These are phyloP conservation scores for Agriopis marginaria DNA, from an alignment of 2,888 invertebrate species.

Conservation along the genomic window DNA sequence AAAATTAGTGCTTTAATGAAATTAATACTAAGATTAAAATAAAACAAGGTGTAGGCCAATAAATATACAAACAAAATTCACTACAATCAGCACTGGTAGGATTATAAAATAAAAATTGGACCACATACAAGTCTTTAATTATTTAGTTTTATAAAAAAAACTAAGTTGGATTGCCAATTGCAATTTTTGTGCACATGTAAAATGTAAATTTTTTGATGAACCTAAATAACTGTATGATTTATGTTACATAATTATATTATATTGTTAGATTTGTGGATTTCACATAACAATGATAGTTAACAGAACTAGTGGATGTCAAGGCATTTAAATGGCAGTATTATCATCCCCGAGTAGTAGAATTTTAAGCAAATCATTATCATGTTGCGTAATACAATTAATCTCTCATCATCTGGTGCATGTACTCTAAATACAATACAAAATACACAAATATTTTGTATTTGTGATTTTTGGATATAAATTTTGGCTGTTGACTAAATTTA, in stretches of 20 bases:
- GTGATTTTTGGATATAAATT: slow-evolving; percentile 66
- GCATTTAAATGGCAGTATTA: slow-evolving; percentile 56
- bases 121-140: slow-evolving; percentile 80
- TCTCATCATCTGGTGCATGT: slow-evolving; percentile 64
- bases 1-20: slow-evolving; percentile 76
- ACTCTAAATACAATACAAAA: slow-evolving; percentile 67
- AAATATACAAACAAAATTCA: slow-evolving; percentile 52
- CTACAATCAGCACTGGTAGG: slow-evolving; percentile 46
- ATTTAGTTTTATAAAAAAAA: slow-evolving; percentile 50
- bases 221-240: slow-evolving; percentile 41
- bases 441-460: slow-evolving; percentile 68
- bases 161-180: slow-evolving; percentile 48
- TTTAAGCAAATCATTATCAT: slow-evolving; percentile 58
- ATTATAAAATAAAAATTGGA: slow-evolving; percentile 73
- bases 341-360: slow-evolving; percentile 47
- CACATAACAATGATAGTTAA: slow-evolving; percentile 31
- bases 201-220: slow-evolving; percentile 45
- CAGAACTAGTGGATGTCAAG: slow-evolving; percentile 42
- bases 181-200: slow-evolving; percentile 56
- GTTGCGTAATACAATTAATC: slow-evolving; percentile 54
- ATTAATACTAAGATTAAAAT: slow-evolving; percentile 60
- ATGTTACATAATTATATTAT: slow-evolving; percentile 32
- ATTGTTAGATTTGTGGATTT: slow-evolving; percentile 30
- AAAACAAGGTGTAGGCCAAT: slow-evolving; percentile 71
- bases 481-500: slow-evolving; percentile 79